Conservation (phyloP, 2,113 vertebrate genomes). For the Festucalex cinctus region DNA sequence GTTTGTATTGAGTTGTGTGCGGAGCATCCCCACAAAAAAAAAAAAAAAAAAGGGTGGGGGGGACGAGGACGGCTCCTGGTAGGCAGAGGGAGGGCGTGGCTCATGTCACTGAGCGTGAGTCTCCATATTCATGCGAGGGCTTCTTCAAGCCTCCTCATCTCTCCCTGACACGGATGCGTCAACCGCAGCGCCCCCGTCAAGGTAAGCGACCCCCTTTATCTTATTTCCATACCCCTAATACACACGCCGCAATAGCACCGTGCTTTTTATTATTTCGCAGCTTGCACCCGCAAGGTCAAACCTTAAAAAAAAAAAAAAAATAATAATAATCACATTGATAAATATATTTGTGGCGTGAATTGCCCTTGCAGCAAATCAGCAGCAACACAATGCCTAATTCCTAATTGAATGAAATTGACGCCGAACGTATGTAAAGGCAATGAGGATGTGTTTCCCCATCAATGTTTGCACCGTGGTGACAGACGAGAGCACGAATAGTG, state of each 20-base stretch:
- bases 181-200: slow-evolving; percentile 36
- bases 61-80: slow-evolving; percentile 41
- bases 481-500: slow-evolving; percentile 39
- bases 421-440: slow-evolving; percentile 13
- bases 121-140: slow-evolving; percentile 53
- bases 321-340: slow-evolving; percentile 20
- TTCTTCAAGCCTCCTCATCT: slow-evolving; percentile 14
- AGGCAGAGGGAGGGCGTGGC: slow-evolving; percentile 64
- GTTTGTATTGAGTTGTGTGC: not conserved
- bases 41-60: not conserved
- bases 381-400: not conserved
- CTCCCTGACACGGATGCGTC: slow-evolving; percentile 45
- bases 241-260: not conserved
- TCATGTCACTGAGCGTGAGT: slow-evolving; percentile 52
- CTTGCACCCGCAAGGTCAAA: slow-evolving; percentile 69
- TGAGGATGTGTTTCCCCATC: slow-evolving; percentile 28
- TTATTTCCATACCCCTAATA: slow-evolving; percentile 2
- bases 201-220: slow-evolving; percentile 42
- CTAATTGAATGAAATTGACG: not conserved
- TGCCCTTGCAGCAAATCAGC: slow-evolving; percentile 28
- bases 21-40: slow-evolving; percentile 31
- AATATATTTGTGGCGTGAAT: slow-evolving; percentile 15
- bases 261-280: slow-evolving; percentile 17
- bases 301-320: slow-evolving; percentile 15
- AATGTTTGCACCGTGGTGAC: slow-evolving; percentile 57